phyloP scores from a whole-genome alignment of 2,113 vertebrate species.

The Nothobranchius kuhntae region DNA sequence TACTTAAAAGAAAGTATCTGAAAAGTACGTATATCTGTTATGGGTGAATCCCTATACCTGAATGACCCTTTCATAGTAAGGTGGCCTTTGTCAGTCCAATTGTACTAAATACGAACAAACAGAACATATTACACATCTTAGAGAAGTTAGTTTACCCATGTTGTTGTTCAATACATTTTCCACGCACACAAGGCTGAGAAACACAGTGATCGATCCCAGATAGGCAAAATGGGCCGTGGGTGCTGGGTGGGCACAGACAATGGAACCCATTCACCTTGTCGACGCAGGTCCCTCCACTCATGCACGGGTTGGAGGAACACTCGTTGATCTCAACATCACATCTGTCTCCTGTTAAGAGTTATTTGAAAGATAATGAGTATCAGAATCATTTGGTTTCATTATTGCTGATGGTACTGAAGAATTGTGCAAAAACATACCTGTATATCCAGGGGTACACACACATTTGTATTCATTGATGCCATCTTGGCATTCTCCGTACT shows the following conservation, averaged over 20 bases:
- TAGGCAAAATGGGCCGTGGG: conserved; percentile 87
- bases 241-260: conserved; percentile 86
- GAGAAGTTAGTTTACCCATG: conserved; percentile 75
- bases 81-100: not conserved
- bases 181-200: conserved; percentile 85
- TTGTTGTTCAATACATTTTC: conserved; percentile 84
- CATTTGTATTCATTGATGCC: conserved; percentile 91
- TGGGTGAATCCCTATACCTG: too few relatives aligned
- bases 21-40: too few relatives aligned
- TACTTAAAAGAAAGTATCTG: too few relatives aligned
- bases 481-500: conserved; percentile 87
- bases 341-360: conserved; percentile 76
- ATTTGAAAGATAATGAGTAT: conserved; percentile 5
- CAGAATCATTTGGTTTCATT: not conserved
- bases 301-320: conserved; percentile 89
- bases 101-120: not conserved
- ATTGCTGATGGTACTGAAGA: too few relatives aligned
- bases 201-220: conserved; percentile 87
- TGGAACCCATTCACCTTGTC: conserved; percentile 86
- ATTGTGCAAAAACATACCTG: conserved; percentile 78
- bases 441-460: conserved; percentile 87
- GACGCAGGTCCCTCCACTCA: conserved; percentile 88
- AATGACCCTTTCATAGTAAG: too few relatives aligned
- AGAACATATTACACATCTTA: not conserved
- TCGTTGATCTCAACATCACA: conserved; percentile 89